These are phyloP conservation scores for Podarcis siculus DNA, from an alignment of 2,797 vertebrate species.

Conservation along the genomic window DNA sequence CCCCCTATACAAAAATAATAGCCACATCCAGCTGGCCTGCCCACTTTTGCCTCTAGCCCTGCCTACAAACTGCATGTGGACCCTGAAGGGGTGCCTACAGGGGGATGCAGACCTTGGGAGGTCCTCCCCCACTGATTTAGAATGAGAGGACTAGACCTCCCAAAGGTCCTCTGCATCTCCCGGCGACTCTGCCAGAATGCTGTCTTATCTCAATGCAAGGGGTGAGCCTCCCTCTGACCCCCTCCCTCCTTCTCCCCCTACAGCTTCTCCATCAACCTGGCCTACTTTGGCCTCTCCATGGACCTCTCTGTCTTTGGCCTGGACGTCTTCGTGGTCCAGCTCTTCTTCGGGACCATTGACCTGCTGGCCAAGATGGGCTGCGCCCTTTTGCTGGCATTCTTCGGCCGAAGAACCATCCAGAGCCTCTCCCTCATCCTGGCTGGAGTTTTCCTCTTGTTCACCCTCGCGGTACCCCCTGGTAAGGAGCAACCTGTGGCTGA, in stretches of 20 bases:
- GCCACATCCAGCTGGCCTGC: too few relatives aligned
- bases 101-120: too few relatives aligned
- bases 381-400: conserved; percentile 78
- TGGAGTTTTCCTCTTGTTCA: conserved; percentile 81
- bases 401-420: conserved; percentile 84
- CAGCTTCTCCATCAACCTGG: conserved; percentile 61
- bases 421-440: conserved; percentile 79
- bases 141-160: not conserved
- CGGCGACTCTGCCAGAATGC: too few relatives aligned
- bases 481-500: conserved; percentile 17
- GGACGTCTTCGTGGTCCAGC: conserved; percentile 87
- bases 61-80: too few relatives aligned
- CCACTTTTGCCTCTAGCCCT: too few relatives aligned
- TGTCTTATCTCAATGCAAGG: not conserved
- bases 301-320: conserved; percentile 89
- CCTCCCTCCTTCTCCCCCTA: fast-evolving
- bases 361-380: conserved; percentile 85
- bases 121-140: not conserved
- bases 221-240: too few relatives aligned
- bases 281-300: conserved; percentile 89
- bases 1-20: too few relatives aligned
- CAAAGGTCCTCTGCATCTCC: not conserved
- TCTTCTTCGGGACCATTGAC: conserved; percentile 88
- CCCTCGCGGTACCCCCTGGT: conserved; percentile 84
- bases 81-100: too few relatives aligned